phyloP scores from a whole-genome alignment of 2,888 invertebrate species.

The Scaptomyza polygonia region DNA sequence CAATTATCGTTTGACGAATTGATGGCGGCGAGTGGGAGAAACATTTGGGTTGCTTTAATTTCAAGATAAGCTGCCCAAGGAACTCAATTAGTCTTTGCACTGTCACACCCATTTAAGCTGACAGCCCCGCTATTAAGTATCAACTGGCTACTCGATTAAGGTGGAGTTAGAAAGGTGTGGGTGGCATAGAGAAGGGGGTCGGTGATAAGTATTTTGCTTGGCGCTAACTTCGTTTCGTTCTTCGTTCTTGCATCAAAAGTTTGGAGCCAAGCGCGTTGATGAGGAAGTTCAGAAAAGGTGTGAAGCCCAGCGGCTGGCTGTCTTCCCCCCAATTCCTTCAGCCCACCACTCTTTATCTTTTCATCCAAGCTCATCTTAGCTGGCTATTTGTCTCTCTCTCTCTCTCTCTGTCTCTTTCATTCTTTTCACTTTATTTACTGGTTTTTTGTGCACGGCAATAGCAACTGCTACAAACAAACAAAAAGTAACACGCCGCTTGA shows the following conservation, averaged over 20 bases:
- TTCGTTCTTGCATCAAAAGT: constrained; percentile 47
- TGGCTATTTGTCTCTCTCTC: neutral
- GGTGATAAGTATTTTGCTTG: constrained; percentile 40
- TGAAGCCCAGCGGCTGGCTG: constrained; percentile 51
- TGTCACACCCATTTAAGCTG: constrained; percentile 35
- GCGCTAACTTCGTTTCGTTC: constrained; percentile 61
- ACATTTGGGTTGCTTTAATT: constrained; percentile 22
- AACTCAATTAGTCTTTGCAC: constrained; percentile 66
- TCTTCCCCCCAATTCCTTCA: neutral
- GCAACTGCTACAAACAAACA: constrained; percentile 54
- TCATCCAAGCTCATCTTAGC: constrained; percentile 3
- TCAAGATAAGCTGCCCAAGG: constrained; percentile 62
- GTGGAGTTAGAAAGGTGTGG: neutral
- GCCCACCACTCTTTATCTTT: neutral
- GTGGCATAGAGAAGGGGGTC: too few species aligned
- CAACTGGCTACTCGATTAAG: constrained; percentile 17
- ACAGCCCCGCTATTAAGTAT: constrained; percentile 12
- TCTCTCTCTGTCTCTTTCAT: neutral
- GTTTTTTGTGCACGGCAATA: constrained; percentile 1
- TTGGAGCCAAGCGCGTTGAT: constrained; percentile 59
- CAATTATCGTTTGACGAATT: neutral
- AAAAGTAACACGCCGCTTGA: constrained; percentile 40
- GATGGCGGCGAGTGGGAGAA: neutral
- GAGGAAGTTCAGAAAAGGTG: constrained; percentile 73
- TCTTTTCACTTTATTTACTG: constrained; percentile 5